These are phyloP conservation scores for Cosmia pyralina DNA, from an alignment of 2,888 invertebrate genomes.

Conservation along the genomic window DNA sequence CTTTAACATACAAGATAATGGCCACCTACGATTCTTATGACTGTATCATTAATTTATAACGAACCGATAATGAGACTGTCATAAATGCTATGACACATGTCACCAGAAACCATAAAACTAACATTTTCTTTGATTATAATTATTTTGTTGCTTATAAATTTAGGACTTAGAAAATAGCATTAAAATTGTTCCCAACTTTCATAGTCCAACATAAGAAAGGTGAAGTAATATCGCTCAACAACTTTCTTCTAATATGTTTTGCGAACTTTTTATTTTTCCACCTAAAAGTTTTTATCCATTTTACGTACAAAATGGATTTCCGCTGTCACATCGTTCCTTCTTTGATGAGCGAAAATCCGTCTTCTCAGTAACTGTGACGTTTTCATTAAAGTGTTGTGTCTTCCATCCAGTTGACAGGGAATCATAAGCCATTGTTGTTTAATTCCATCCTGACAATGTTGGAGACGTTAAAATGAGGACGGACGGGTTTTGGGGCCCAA, in stretches of 20 bases:
- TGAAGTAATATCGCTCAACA: constrained; percentile 54
- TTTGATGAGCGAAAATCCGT: constrained; percentile 74
- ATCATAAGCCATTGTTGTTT: constrained; percentile 78
- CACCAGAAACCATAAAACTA: neutral
- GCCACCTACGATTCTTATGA: neutral
- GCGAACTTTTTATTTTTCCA: constrained; percentile 64
- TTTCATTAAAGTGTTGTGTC: constrained; percentile 82
- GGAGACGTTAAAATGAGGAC: constrained; percentile 67
- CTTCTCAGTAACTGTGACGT: constrained; percentile 76
- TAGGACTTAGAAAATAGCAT: constrained; percentile 19
- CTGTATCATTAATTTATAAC: neutral
- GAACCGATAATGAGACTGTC: neutral
- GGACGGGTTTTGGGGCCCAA: constrained; percentile 66
- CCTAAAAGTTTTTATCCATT: constrained; percentile 74
- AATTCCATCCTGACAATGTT: constrained; percentile 70
- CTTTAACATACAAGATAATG: constrained; percentile 6
- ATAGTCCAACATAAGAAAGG: constrained; percentile 41
- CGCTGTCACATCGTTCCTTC: constrained; percentile 73
- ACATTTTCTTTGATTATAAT: neutral
- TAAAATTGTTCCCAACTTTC: constrained; percentile 36
- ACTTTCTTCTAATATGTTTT: constrained; percentile 67
- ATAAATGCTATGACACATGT: neutral
- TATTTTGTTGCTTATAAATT: constrained; percentile 5
- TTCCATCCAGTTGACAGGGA: constrained; percentile 75
- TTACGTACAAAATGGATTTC: constrained; percentile 76